Evolutionary conservation across 2,113 vertebrate genomes (phyloP).

Genomic region (Leptobrachium ailaonicum): DNA sequence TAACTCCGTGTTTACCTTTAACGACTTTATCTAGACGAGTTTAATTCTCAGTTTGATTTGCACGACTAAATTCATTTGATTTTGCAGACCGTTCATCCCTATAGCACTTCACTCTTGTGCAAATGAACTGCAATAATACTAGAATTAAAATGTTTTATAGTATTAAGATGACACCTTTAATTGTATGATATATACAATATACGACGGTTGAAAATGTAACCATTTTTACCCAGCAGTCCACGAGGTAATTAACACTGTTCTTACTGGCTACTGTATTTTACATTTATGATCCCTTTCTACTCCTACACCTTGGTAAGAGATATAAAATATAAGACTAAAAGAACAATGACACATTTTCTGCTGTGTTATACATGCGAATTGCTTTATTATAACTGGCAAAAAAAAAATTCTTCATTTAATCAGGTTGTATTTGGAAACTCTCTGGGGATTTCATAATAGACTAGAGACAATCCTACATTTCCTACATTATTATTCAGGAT

Average conservation of each 20-base stretch:
- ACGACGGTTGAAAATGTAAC: slow-evolving; percentile 72
- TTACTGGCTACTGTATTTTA: slow-evolving; percentile 57
- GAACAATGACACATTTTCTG: slow-evolving; percentile 55
- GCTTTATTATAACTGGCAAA: slow-evolving; percentile 55
- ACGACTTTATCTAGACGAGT: slow-evolving; percentile 72
- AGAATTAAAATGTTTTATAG: slow-evolving; percentile 77
- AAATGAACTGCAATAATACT: slow-evolving; percentile 80
- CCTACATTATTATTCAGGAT: slow-evolving; percentile 53
- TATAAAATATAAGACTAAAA: slow-evolving; percentile 65
- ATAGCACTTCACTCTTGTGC: slow-evolving; percentile 70
- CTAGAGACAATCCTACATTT: slow-evolving; percentile 25
- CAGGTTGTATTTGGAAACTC: slow-evolving; percentile 54
- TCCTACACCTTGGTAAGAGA: slow-evolving; percentile 57
- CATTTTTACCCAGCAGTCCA: slow-evolving; percentile 68
- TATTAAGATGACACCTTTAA: slow-evolving; percentile 71
- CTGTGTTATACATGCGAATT: slow-evolving; percentile 52
- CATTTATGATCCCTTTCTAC: slow-evolving; percentile 66
- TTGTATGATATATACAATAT: slow-evolving; percentile 73
- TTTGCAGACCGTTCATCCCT: slow-evolving; percentile 70
- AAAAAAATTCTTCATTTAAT: slow-evolving; percentile 44
- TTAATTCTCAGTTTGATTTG: slow-evolving; percentile 65
- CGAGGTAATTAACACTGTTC: slow-evolving; percentile 72
- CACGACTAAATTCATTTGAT: slow-evolving; percentile 65
- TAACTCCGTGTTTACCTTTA: too few relatives aligned
- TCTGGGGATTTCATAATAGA: slow-evolving; percentile 50